These are phyloP conservation scores for Dendrocopos noguchii DNA, from an alignment of 2,113 vertebrate genomes.

Conservation along the genomic window DNA sequence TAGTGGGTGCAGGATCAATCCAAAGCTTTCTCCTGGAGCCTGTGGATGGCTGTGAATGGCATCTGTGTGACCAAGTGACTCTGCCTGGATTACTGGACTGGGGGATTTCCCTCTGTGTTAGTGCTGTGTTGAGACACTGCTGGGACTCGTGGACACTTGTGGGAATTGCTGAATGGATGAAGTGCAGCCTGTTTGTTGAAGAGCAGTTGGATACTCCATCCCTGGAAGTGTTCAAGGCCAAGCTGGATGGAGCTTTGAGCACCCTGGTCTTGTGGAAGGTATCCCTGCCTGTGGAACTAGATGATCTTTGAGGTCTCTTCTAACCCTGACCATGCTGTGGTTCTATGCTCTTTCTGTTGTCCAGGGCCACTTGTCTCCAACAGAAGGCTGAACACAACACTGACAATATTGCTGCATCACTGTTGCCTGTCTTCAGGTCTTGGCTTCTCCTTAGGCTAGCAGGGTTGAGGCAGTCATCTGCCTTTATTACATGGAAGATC, in stretches of 20 bases:
- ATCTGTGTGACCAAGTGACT: rapidly evolving
- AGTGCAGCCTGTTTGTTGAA: not conserved
- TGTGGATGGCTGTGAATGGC: not conserved
- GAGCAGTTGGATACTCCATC: not conserved
- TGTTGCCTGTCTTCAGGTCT: not conserved
- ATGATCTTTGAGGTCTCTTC: not conserved
- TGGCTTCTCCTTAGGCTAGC: not conserved
- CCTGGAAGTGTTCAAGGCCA: not conserved
- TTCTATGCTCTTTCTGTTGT: not conserved
- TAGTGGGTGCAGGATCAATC: not conserved
- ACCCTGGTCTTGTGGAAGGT: not conserved
- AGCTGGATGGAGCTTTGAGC: not conserved
- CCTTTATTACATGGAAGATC: not conserved
- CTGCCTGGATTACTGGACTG: no score
- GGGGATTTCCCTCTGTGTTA: not conserved
- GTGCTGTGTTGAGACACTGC: not conserved
- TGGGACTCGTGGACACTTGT: not conserved
- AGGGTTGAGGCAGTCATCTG: not conserved
- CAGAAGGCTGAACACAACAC: not conserved
- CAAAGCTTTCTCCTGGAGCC: not conserved
- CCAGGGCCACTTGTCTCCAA: rapidly evolving
- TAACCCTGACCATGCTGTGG: not conserved
- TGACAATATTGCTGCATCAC: not conserved
- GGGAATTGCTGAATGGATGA: not conserved
- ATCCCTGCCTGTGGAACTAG: not conserved